Base-by-base conservation (phyloP, 2,797 vertebrate genomes). In the Microctenopoma lineatum region DNA sequence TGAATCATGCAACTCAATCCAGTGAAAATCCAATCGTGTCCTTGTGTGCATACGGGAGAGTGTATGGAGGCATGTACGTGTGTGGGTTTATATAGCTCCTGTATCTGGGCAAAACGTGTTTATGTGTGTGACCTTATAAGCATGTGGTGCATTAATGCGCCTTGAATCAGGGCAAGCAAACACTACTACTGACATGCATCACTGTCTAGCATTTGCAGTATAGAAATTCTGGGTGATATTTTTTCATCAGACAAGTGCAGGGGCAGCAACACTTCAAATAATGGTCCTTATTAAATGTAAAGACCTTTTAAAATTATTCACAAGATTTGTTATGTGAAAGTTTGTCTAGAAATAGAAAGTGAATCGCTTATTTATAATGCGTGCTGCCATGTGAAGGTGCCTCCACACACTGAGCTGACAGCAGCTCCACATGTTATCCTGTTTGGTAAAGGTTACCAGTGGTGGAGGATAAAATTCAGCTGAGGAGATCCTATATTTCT, bases 141-240 rank as follows among this genome's bases (percentile, higher is more conserved):
- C 66, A 59, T 74, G 72, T 77, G 81, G 66, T 81, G 85, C 61
- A 64, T 75, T 81, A 38, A 12, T 84, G 83, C 84, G 82, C 80
- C 84, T 87, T 74, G 51, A 59, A 84, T 87, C 72, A 87, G 84
- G 80, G 91, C 92, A 94, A 90, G 93, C 92, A 93, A 90, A 92
- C 88, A 90, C 87, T 87, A 83, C 90, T 84, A 90, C 85, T 66
- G 76, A 86, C 93, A 94, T 94, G 93, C 93, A 94, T 88, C 80
- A 91, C 86, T 92, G 81, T 90, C 84, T 89, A 86, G 90, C 89
- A 93, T 91, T 92, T 81, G 91, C 91, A 89, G 66, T 90, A 92
- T 92, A 94, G 92, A 91, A 94, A 92, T 93, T 93, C 92, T 94
- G 92, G 93, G 93, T 87, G 91, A 93, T 53, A 5, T 34, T 75